These are phyloP conservation scores for Astreopora myriophthalma DNA, from an alignment of 64 coral and sea anemone species.

Conservation along the genomic window DNA sequence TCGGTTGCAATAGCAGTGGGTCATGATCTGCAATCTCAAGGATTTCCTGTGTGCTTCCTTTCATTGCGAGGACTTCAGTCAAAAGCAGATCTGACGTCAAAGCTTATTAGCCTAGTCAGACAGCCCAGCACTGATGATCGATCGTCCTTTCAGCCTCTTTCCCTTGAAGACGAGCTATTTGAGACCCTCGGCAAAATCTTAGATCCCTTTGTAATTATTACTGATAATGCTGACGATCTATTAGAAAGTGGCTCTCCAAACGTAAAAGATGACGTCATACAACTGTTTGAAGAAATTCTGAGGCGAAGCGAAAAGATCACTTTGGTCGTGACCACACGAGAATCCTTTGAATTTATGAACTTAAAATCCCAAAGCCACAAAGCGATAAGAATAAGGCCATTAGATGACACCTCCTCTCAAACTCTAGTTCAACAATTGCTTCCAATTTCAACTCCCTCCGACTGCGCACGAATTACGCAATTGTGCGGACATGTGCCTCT, in stretches of 20 bases:
- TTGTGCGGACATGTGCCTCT: not conserved
- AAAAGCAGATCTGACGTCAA: conserved; percentile 1
- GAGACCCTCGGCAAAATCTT: not conserved
- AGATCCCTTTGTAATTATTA: not conserved
- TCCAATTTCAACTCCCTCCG: not conserved
- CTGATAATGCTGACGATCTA: conserved; percentile 55
- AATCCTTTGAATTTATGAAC: conserved; percentile 17
- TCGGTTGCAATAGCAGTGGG: conserved; percentile 30
- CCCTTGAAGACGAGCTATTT: not conserved
- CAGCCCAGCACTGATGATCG: not conserved
- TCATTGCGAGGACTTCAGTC: conserved; percentile 31
- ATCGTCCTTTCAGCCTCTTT: not conserved
- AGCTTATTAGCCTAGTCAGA: not conserved
- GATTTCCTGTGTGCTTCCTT: conserved; percentile 11
- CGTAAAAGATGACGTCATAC: not conserved
- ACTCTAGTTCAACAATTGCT: not conserved
- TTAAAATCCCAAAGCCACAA: not conserved
- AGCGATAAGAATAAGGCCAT: not conserved
- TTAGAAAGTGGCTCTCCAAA: not conserved
- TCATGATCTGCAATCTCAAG: conserved; percentile 4
- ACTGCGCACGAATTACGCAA: not conserved
- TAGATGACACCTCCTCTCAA: not conserved
- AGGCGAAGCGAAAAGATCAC: not conserved
- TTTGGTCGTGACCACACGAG: not conserved
- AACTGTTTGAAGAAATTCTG: not conserved